phyloP scores from a whole-genome alignment of 1,140 invertebrate genomes.

The Micrasema minimum region DNA sequence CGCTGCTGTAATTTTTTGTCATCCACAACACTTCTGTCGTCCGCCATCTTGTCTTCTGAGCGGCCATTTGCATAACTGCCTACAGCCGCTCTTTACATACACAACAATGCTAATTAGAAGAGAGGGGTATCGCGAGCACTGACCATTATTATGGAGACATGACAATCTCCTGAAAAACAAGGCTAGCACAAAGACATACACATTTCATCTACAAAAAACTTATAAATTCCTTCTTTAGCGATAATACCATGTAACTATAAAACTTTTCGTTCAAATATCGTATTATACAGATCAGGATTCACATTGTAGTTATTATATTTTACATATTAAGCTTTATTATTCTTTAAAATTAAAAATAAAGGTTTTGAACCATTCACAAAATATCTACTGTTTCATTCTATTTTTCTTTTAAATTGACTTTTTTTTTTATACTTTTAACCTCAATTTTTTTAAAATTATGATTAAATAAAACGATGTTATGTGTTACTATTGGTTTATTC shows the following conservation, averaged over 20 bases:
- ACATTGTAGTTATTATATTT: not conserved
- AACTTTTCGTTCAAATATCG: not conserved
- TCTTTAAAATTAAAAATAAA: too few relatives aligned
- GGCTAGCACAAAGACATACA: not conserved
- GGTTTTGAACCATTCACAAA: too few relatives aligned
- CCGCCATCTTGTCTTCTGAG: constrained; percentile 35
- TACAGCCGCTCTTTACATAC: constrained; percentile 32
- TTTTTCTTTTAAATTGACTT: too few relatives aligned
- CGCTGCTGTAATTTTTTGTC: not conserved
- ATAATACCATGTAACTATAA: not conserved
- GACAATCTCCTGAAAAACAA: not conserved
- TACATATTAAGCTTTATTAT: too few relatives aligned
- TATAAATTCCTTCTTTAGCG: not conserved
- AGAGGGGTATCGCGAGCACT: constrained; percentile 26
- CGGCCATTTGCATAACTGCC: constrained; percentile 49
- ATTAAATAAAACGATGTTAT: too few relatives aligned
- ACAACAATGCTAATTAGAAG: constrained; percentile 51
- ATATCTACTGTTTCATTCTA: too few relatives aligned
- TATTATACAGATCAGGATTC: not conserved
- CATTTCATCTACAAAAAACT: not conserved
- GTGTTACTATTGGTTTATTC: too few relatives aligned
- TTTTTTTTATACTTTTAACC: too few relatives aligned
- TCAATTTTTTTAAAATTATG: too few relatives aligned
- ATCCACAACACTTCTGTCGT: too few relatives aligned
- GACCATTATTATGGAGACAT: not conserved